Base-by-base conservation (phyloP, 2,888 invertebrate species). In the Eledone cirrhosa region DNA sequence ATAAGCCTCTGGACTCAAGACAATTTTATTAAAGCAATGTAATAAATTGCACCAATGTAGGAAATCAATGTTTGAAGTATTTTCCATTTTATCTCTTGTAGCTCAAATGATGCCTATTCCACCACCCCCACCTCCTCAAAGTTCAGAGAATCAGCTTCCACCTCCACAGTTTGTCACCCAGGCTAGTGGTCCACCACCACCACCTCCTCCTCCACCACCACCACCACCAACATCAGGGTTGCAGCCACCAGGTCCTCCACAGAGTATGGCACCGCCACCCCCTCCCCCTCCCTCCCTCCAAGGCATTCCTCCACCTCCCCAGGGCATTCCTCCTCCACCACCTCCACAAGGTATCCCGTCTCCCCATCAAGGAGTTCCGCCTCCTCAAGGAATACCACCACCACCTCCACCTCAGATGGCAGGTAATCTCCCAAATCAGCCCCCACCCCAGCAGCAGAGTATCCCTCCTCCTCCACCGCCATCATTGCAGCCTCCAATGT, bases 121-220 rank as follows among this genome's bases (percentile, higher is more conserved):
- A 80, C 80, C 65, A 19, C 78, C 48, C 27, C 81, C 79, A 33
- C 78, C 77, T 48, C n/a, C 24, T 8, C 74, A 74, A 27, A 65
- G 67, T 14, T 75, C 79, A 78, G 77, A 74, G 22, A 74, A 22
- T 14, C 33, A 78, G 19, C 29, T 69, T 8, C 53, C 74, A 14
- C 75, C 80, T 69, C 79, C 80, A 24, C 76, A 76, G 29, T 76
- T 76, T 76, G 76, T 76, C 33, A 75, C 48, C 48, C 77, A 67
- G 5, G 72, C 78, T 24, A 72, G 77, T 41, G 59, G 63, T 19
- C 78, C 79, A 76, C 81, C 81, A 29, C 79, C 78, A 22, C 72
- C 72, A 29, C 78, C 78, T 59, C 82, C 82, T 65, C 78, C 78
- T 59, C 82, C 82, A 53, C 78, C 81, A 31, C 81, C 78, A 33